Base-by-base conservation (phyloP, 2,888 invertebrate species). In the Lithophane socia region DNA sequence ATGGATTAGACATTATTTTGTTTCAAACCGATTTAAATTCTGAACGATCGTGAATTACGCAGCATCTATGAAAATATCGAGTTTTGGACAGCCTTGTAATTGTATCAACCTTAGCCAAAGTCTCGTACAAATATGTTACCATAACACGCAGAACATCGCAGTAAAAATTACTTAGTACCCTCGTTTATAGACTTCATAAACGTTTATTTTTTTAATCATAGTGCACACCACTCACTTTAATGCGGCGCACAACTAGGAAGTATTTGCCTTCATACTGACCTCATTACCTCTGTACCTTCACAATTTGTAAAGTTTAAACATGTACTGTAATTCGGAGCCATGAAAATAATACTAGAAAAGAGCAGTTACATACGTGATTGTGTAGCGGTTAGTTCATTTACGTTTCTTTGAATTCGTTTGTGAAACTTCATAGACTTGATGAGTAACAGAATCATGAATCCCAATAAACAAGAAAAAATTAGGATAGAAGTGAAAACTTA, bases 231-330 rank as follows among this genome's bases (percentile, higher is more conserved):
- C 79, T 78, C 42, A 80, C 10, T 69, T 61, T 80, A 84, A 80
- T 79, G 64, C 73, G 56, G 66, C 71, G 78, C 80, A 86, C 86
- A 82, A 83, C 78, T 80, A 71, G 61, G 2, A 78, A 84, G 68
- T 82, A 82, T 82, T 80, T 86, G 64, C 79, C 76, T 82, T 67
- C 63, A 65, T 73, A 73, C 69, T 84, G 64, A 87, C 78, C 79
- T 88, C 67, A 81, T 74, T 79, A 81, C 56, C 75, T 71, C 75
- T 68, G 18, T 49, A 29, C 37, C 49, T 67, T 60, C 18, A n/a
- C 47, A 75, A 44, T 56, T 69, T 74, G 9, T 77, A 66, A 69
- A 52, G 3, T 60, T n/a, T 65, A 29, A 65, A 56, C 18, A 44
- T 56, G 24, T 74, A 13, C 47, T 60, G n/a, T 29, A 16, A 44